Evolutionary conservation across 2,797 vertebrate species (phyloP).

Genomic region (Fringilla coelebs): DNA sequence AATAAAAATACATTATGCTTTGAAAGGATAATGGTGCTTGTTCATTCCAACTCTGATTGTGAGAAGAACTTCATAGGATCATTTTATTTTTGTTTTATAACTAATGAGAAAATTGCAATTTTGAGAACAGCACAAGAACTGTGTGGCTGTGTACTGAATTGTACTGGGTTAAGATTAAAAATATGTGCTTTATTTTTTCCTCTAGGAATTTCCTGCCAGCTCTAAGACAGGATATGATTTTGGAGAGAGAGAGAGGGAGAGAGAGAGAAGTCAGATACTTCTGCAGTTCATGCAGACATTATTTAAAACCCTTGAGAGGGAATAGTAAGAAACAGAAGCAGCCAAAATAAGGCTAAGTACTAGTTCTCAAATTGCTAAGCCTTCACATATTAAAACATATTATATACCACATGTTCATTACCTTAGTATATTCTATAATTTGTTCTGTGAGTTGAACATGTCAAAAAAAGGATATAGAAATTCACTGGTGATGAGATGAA

Average conservation of each 20-base stretch:
- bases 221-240: slow-evolving; percentile 32
- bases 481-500: not conserved
- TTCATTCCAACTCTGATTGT: not conserved
- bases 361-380: slow-evolving; percentile 9
- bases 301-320: slow-evolving; percentile 34
- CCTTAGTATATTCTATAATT: not conserved
- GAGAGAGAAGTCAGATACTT: not conserved
- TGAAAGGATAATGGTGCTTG: not conserved
- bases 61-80: not conserved
- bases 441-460: not conserved
- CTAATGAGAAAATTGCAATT: not conserved
- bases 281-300: not conserved
- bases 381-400: slow-evolving; percentile 11
- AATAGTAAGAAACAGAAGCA: slow-evolving; percentile 28
- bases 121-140: not conserved
- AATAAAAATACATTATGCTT: not conserved
- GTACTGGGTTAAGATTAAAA: not conserved
- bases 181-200: not conserved
- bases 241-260: not conserved
- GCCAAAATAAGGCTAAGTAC: slow-evolving; percentile 20
- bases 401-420: not conserved
- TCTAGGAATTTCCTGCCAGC: not conserved
- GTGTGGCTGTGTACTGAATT: not conserved
- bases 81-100: not conserved
- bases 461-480: not conserved